Evolutionary conservation across 2,113 vertebrate species (phyloP).

Genomic region (Halcyon malimbica): DNA sequence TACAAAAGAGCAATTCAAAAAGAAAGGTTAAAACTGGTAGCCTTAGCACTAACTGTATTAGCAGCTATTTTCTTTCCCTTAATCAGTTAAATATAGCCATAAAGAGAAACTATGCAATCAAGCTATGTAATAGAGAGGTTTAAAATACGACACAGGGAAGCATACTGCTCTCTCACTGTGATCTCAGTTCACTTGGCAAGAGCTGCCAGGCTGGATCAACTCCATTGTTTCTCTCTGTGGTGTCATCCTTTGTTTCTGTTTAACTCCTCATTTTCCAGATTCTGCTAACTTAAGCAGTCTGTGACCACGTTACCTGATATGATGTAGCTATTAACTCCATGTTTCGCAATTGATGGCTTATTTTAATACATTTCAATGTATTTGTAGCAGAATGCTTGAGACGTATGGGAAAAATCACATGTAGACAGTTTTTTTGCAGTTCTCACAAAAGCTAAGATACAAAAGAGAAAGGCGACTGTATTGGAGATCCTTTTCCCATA

Average conservation of each 20-base stretch:
- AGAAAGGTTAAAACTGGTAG: background rate
- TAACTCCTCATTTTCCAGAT: constrained; percentile 32
- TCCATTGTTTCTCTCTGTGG: constrained; percentile 25
- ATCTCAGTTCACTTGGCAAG: constrained; percentile 50
- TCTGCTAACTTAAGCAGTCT: background rate
- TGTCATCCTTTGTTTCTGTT: constrained; percentile 39
- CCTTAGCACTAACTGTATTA: background rate
- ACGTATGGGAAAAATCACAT: background rate
- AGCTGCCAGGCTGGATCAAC: constrained; percentile 48
- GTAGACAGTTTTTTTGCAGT: background rate
- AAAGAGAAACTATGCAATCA: background rate
- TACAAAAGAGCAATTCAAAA: background rate
- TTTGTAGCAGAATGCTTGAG: background rate
- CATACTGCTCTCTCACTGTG: background rate
- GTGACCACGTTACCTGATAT: background rate
- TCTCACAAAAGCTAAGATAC: background rate
- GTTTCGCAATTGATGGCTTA: background rate
- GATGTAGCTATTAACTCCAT: background rate
- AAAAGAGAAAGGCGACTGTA: background rate
- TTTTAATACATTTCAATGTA: background rate
- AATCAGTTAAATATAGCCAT: background rate
- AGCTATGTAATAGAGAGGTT: background rate
- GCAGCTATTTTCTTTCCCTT: background rate
- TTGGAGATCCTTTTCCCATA: background rate
- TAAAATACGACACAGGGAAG: background rate